Evolutionary conservation across 30 jellyfish, hydroid and myxozoan species (phyloP).

Genomic region (Turritopsis dohrnii): DNA sequence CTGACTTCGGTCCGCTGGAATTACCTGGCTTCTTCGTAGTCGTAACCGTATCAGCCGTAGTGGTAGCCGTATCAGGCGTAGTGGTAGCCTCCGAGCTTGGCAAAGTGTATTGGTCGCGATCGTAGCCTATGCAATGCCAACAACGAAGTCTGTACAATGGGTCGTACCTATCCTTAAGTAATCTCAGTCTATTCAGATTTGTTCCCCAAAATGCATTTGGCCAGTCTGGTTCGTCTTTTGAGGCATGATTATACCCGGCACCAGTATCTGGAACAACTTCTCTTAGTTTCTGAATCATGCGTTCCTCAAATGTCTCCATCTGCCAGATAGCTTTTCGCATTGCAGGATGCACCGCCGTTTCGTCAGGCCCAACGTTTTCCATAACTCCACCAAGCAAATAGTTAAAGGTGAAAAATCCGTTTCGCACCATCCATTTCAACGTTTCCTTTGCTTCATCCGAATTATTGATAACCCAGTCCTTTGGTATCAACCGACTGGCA

Average conservation of each 20-base stretch:
- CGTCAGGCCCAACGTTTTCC: neutral
- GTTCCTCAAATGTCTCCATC: constrained; percentile 17
- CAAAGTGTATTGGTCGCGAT: neutral
- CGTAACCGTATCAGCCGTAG: no score
- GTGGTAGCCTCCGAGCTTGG: no score
- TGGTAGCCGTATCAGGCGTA: neutral
- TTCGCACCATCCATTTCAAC: constrained; percentile 17
- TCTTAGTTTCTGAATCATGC: constrained; percentile 19
- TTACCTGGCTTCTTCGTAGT: no score
- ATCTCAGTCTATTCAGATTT: neutral
- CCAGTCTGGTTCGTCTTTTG: constrained; percentile 29
- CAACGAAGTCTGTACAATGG: constrained; percentile 12
- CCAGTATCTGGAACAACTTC: constrained; percentile 24
- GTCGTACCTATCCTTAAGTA: neutral
- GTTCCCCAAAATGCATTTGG: constrained; percentile 26
- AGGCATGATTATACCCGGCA: constrained; percentile 32
- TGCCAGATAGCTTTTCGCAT: constrained; percentile 35
- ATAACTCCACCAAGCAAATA: constrained; percentile 25
- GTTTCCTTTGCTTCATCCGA: constrained; percentile 13
- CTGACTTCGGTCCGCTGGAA: no score
- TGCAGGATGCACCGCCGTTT: constrained; percentile 35
- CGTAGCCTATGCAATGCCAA: constrained; percentile 36
- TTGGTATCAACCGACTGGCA: constrained; percentile 31
- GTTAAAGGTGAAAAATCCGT: constrained; percentile 28
- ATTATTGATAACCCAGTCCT: constrained; percentile 15